Conservation (phyloP, 2,888 invertebrate species). For the Tromatobia lineatoria region DNA sequence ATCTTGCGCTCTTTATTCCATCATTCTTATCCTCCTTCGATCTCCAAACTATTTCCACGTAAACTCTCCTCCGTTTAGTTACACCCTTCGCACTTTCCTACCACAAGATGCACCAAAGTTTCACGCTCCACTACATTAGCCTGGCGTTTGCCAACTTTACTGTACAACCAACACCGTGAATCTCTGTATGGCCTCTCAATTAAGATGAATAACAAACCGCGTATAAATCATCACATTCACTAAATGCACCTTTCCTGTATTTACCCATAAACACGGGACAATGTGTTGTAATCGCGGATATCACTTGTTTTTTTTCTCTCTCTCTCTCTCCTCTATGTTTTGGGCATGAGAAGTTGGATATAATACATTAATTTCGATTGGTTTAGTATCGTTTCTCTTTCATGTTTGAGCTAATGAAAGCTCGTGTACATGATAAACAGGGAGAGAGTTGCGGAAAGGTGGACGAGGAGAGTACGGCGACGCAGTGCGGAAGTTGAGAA, state of each 20-base stretch:
- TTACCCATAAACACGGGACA: no score
- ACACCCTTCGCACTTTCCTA: neutral
- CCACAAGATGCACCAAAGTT: constrained; percentile 3
- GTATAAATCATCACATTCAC: neutral
- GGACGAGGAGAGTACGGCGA: constrained; percentile 5
- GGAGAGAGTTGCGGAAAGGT: neutral
- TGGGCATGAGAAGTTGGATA: neutral
- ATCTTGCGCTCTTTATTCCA: neutral
- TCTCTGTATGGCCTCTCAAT: neutral
- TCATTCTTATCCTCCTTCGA: constrained; percentile 34
- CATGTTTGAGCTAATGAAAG: neutral
- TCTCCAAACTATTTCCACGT: constrained; percentile 50
- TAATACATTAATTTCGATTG: neutral
- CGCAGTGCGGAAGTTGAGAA: constrained; percentile 8
- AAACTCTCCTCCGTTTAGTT: neutral
- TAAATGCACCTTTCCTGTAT: neutral
- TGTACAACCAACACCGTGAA: no score
- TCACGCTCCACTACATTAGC: neutral
- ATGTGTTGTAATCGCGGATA: neutral
- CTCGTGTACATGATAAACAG: neutral
- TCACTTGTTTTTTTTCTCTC: neutral
- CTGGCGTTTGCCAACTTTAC: neutral
- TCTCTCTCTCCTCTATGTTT: neutral
- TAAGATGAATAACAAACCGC: neutral
- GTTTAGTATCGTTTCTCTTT: neutral